Evolutionary conservation across 2,113 vertebrate genomes (phyloP).

Genomic region (Nesoenas mayeri): DNA sequence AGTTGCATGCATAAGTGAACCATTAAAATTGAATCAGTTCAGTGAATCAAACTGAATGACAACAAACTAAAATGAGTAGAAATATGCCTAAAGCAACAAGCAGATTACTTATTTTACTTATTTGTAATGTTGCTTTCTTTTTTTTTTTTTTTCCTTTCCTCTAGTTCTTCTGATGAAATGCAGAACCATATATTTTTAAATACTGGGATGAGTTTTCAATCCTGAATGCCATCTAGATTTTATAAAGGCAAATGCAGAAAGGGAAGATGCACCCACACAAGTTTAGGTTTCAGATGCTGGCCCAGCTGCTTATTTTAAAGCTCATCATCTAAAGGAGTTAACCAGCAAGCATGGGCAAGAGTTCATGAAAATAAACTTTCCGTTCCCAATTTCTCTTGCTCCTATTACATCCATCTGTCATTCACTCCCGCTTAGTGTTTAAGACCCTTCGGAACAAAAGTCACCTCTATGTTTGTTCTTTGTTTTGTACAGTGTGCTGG

Average conservation of each 20-base stretch:
- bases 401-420: background rate
- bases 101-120: constrained; percentile 59
- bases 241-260: background rate
- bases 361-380: constrained; percentile 20
- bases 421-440: background rate
- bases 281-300: background rate
- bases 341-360: background rate
- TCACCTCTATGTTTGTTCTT: background rate
- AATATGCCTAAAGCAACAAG: constrained; percentile 37
- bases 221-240: background rate
- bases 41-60: constrained; percentile 67
- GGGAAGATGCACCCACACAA: background rate
- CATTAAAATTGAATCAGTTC: constrained; percentile 72
- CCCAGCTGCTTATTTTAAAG: background rate
- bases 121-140: constrained; percentile 10
- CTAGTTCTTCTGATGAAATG: constrained; percentile 2
- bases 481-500: background rate
- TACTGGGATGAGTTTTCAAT: background rate
- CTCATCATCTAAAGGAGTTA: background rate
- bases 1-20: constrained; percentile 72
- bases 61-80: constrained; percentile 65
- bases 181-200: background rate
- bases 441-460: background rate
- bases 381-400: background rate
- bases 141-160: background rate